Evolutionary conservation across 2,113 vertebrate genomes (phyloP).

Genomic region (Otus sunia): DNA sequence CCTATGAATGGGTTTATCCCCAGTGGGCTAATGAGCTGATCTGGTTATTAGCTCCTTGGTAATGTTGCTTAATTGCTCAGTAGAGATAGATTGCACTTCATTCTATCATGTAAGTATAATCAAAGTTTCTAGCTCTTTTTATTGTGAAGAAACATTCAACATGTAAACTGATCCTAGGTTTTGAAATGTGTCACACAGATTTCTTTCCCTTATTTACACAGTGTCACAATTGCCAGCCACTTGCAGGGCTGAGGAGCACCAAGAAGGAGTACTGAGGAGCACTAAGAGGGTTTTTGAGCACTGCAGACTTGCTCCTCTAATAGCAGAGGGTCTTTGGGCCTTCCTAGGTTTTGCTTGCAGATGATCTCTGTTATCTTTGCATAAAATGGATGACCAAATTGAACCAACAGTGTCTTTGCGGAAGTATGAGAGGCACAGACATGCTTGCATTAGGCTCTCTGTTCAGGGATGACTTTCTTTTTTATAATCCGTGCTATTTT

Average conservation of each 20-base stretch:
- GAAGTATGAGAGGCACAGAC: background rate
- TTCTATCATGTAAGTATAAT: background rate
- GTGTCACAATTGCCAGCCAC: background rate
- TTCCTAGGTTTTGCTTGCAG: background rate
- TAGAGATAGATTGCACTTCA: background rate
- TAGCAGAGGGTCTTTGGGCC: background rate
- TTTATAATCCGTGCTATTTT: background rate
- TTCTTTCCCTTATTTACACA: background rate
- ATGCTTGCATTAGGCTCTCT: background rate
- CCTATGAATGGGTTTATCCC: background rate
- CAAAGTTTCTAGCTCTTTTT: background rate
- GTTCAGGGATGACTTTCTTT: background rate
- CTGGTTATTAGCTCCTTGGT: background rate
- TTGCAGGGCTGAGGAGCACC: background rate
- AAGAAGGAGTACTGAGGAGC: background rate
- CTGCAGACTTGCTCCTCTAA: background rate
- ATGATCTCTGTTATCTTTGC: background rate
- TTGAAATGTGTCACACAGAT: background rate
- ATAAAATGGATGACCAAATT: background rate
- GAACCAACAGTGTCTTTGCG: no score
- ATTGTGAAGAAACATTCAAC: background rate
- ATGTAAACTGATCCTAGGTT: background rate
- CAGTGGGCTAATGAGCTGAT: background rate
- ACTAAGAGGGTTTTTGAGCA: background rate
- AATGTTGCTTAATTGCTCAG: background rate